Evolutionary conservation across 2,888 invertebrate genomes (phyloP).

Genomic region (Eupithecia subfuscata): DNA sequence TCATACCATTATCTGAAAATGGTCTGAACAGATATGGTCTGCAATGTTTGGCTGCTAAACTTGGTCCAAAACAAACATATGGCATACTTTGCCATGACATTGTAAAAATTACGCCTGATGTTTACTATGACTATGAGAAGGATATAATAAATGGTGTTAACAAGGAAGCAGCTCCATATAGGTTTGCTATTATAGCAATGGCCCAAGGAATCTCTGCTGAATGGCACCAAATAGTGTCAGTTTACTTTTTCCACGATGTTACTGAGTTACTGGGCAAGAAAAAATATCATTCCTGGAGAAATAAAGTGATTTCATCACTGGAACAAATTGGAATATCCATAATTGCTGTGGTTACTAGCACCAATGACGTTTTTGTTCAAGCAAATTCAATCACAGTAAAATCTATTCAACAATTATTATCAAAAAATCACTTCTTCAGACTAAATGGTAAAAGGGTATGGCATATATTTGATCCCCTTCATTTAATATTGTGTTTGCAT

Average conservation of each 20-base stretch:
- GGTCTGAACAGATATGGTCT: background rate
- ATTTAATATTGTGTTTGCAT: conserved; percentile 23
- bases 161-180: background rate
- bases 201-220: background rate
- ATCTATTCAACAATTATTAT: background rate
- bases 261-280: too few relatives aligned
- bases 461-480: conserved; percentile 21
- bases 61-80: background rate
- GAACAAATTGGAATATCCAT: background rate
- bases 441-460: conserved; percentile 34
- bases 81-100: background rate
- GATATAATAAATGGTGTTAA: background rate
- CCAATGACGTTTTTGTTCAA: background rate
- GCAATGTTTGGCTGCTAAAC: background rate
- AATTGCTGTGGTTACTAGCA: background rate
- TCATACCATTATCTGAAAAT: background rate
- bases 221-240: background rate
- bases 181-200: background rate
- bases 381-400: background rate
- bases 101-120: background rate
- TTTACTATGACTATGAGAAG: background rate
- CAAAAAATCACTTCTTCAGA: background rate
- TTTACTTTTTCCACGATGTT: background rate
- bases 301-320: background rate
- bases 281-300: background rate